These are phyloP conservation scores for Mythimna vitellina DNA, from an alignment of 2,888 invertebrate genomes.

Conservation along the genomic window DNA sequence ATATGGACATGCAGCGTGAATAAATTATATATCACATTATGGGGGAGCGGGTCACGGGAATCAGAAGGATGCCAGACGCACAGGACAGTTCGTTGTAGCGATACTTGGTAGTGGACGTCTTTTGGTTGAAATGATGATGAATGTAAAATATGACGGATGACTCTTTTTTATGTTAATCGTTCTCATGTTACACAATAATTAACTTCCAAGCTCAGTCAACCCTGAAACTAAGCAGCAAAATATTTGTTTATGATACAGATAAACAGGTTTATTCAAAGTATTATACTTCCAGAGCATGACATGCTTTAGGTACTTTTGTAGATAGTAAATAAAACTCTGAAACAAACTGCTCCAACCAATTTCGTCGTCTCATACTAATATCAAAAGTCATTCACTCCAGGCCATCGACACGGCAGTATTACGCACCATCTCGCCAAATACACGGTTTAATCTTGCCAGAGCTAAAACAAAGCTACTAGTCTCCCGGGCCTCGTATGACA, in stretches of 20 bases:
- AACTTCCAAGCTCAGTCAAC: background rate
- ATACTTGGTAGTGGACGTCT: too few relatives aligned
- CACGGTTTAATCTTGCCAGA: conserved; percentile 70
- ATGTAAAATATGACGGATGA: too few relatives aligned
- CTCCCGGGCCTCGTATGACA: conserved; percentile 73
- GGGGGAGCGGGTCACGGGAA: too few relatives aligned
- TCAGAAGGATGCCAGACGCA: too few relatives aligned
- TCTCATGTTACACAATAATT: conserved; percentile 8
- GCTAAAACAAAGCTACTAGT: conserved; percentile 72
- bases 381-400: conserved; percentile 40
- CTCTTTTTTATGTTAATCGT: conserved; percentile 8
- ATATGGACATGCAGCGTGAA: background rate
- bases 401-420: conserved; percentile 47
- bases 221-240: conserved; percentile 3
- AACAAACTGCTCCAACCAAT: conserved; percentile 29
- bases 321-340: conserved; percentile 14
- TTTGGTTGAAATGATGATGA: too few relatives aligned
- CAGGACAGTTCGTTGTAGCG: too few relatives aligned
- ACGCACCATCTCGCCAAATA: conserved; percentile 58
- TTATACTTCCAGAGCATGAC: background rate
- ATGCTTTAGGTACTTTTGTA: background rate
- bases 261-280: conserved; percentile 5
- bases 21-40: too few relatives aligned
- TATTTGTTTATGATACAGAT: conserved; percentile 1
- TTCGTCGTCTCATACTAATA: conserved; percentile 38